Evolutionary conservation across 2,888 invertebrate species (phyloP).

Genomic region (Lordiphosa fenestrarum): DNA sequence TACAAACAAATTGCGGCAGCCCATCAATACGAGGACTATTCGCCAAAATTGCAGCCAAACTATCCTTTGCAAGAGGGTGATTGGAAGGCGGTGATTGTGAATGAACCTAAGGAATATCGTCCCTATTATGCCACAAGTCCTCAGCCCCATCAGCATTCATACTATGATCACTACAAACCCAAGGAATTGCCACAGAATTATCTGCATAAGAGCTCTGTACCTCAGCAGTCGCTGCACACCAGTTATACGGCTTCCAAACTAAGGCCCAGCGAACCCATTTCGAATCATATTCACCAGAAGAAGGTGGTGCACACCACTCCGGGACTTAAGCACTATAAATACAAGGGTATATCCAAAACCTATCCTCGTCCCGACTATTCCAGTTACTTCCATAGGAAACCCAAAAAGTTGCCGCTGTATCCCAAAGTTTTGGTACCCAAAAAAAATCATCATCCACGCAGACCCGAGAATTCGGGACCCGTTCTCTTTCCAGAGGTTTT

Average conservation of each 20-base stretch:
- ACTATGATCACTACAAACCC: slow-evolving; percentile 62
- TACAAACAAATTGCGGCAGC: slow-evolving; percentile 68
- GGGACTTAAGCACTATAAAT: slow-evolving; percentile 81
- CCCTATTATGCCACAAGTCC: slow-evolving; percentile 47
- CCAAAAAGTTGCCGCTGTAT: slow-evolving; percentile 62
- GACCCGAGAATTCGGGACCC: slow-evolving; percentile 44
- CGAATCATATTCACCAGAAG: slow-evolving; percentile 72
- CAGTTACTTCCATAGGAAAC: slow-evolving; percentile 75
- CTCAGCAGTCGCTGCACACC: slow-evolving; percentile 52
- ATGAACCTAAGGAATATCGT: slow-evolving; percentile 59
- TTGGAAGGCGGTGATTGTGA: slow-evolving; percentile 76
- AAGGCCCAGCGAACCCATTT: slow-evolving; percentile 54
- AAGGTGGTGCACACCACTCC: slow-evolving; percentile 80
- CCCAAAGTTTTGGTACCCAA: slow-evolving; percentile 15
- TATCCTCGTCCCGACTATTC: slow-evolving; percentile 70
- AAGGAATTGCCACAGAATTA: slow-evolving; percentile 54
- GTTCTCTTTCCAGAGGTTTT: slow-evolving; percentile 54
- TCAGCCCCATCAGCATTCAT: slow-evolving; percentile 38
- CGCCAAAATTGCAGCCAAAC: slow-evolving; percentile 51
- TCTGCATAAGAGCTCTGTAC: slow-evolving; percentile 45
- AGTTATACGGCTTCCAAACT: slow-evolving; percentile 67
- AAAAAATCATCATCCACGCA: slow-evolving; percentile 18
- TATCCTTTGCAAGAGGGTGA: slow-evolving; percentile 70
- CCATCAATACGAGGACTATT: slow-evolving; percentile 47
- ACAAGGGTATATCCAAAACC: slow-evolving; percentile 53